Percentiles rank a stretch among this genome's conserved stretches.
Conservation (phyloP, 2,888 invertebrate genomes). For the Bombylius discolor region DNA sequence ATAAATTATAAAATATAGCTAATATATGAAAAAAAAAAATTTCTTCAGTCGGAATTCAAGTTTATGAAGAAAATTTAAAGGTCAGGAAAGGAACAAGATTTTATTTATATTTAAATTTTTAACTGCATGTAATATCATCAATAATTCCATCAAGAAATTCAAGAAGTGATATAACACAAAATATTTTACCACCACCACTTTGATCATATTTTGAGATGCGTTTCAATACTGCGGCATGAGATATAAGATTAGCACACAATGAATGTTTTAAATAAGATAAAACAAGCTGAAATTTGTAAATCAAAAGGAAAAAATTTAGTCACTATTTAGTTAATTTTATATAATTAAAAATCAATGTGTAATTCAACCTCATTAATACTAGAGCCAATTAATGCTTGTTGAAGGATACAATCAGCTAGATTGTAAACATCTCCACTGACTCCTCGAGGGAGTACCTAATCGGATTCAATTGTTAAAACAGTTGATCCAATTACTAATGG, state of each 20-base stretch:
- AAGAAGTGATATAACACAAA: slow-evolving; percentile 73
- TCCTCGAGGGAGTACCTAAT: slow-evolving; percentile 67
- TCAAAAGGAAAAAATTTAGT: background rate
- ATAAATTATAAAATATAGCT: background rate
- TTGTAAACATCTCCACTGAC: slow-evolving; percentile 89
- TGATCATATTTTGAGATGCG: slow-evolving; percentile 82
- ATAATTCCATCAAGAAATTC: slow-evolving; percentile 68
- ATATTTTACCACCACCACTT: slow-evolving; percentile 70
- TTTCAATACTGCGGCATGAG: slow-evolving; percentile 78
- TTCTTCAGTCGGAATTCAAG: too few relatives aligned
- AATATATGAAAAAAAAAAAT: background rate
- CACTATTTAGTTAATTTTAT: background rate
- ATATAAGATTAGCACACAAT: slow-evolving; percentile 77
- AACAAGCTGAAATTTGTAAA: slow-evolving; percentile 47
- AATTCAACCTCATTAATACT: slow-evolving; percentile 56
- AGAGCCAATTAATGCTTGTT: slow-evolving; percentile 86
- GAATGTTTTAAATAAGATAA: slow-evolving; percentile 88
- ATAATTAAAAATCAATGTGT: background rate
- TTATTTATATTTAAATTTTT: slow-evolving; percentile 6
- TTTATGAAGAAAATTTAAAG: background rate
- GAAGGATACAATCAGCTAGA: slow-evolving; percentile 81
- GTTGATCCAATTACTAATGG: too few relatives aligned
- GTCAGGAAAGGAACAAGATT: background rate
- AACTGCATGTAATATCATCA: slow-evolving; percentile 43
- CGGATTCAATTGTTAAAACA: too few relatives aligned